Conservation (phyloP, 2,888 invertebrate genomes). For the Baronia brevicornis region DNA sequence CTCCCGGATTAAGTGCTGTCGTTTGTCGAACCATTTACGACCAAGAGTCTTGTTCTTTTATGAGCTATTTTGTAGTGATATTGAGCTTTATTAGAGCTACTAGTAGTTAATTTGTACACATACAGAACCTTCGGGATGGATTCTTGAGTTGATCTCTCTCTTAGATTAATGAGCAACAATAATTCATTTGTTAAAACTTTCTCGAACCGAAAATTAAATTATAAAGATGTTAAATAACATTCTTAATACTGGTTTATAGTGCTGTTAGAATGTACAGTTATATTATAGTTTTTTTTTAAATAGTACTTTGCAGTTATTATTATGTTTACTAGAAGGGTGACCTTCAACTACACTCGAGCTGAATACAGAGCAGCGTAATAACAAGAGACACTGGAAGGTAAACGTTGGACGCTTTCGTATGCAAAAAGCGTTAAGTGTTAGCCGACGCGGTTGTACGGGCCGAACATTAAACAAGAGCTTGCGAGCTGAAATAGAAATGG, state of each 20-base stretch:
- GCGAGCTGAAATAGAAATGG: conserved; percentile 72
- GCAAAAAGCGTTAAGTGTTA: conserved; percentile 75
- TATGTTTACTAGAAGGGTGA: conserved; percentile 58
- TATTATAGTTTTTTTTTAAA: too few relatives aligned
- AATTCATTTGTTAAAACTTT: too few relatives aligned
- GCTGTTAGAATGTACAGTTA: too few relatives aligned
- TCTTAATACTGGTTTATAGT: too few relatives aligned
- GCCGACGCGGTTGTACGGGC: conserved; percentile 71
- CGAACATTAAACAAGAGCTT: conserved; percentile 73
- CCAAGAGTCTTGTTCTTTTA: conserved; percentile 52
- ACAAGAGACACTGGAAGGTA: conserved; percentile 63
- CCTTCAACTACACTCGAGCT: conserved; percentile 59
- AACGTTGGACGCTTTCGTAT: conserved; percentile 66
- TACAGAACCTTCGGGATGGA: too few relatives aligned
- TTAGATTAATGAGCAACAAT: too few relatives aligned
- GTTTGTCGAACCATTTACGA: conserved; percentile 63
- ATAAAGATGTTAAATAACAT: too few relatives aligned
- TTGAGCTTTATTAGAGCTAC: conserved; percentile 48
- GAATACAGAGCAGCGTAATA: conserved; percentile 68
- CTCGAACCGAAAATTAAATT: too few relatives aligned
- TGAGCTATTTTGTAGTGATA: conserved; percentile 46
- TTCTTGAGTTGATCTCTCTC: too few relatives aligned
- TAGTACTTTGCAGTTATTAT: conserved; percentile 51
- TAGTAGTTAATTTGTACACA: too few relatives aligned
- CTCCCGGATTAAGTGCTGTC: conserved; percentile 66